A percentile compares a stretch with the other conserved stretches of the same genome.
phyloP scores from a whole-genome alignment of 92 coral and sea anemone genomes.

The Desmophyllum pertusum region DNA sequence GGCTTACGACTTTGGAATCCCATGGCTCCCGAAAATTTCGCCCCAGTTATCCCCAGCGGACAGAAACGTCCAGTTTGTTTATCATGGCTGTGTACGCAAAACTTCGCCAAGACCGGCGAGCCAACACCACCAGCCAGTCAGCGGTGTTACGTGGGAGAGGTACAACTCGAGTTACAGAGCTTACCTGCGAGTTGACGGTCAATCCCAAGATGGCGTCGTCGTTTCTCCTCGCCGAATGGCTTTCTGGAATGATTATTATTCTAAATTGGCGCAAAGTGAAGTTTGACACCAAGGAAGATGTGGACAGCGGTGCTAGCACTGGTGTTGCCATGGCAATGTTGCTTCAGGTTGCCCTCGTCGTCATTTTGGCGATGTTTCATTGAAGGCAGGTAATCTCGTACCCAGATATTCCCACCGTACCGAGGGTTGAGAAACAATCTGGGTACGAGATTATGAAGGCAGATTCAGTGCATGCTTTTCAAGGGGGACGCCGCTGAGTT shows the following conservation, averaged over 20 bases:
- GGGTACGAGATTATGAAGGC: no score
- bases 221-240: constrained; percentile 32
- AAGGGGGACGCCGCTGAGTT: no score
- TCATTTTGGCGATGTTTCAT: neutral
- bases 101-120: constrained; percentile 58
- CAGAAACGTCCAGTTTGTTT: constrained; percentile 55
- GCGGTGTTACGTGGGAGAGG: constrained; percentile 57
- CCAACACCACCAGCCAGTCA: constrained; percentile 53
- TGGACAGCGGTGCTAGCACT: neutral
- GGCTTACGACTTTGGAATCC: constrained; percentile 23
- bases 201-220: constrained; percentile 58
- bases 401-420: no score
- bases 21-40: neutral
- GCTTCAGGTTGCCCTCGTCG: neutral
- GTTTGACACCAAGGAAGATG: constrained; percentile 15
- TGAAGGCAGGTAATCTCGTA: no score
- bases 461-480: no score
- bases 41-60: constrained; percentile 26
- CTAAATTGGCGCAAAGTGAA: constrained; percentile 48
- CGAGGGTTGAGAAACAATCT: no score
- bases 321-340: neutral
- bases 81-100: constrained; percentile 43
- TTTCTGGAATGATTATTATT: constrained; percentile 77
- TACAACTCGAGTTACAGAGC: constrained; percentile 45
- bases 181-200: constrained; percentile 56